Evolutionary conservation across 2,797 vertebrate genomes (phyloP).

Genomic region (Coccyzus lansbergi): DNA sequence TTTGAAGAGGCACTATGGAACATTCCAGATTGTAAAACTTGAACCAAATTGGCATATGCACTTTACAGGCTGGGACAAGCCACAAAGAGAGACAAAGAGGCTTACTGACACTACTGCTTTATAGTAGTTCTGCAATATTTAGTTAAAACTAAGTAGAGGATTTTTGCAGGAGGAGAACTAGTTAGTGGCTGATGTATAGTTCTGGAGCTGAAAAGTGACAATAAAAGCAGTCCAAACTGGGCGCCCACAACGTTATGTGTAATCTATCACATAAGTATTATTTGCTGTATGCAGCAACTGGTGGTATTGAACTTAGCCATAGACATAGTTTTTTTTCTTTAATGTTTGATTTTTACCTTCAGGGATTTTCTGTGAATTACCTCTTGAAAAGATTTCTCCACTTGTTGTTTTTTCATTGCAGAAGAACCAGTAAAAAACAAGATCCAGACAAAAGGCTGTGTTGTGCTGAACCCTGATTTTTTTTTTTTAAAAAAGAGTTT

Average conservation of each 20-base stretch:
- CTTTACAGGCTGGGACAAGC: neutral
- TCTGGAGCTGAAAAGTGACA: neutral
- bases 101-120: neutral
- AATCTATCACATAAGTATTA: neutral
- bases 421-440: neutral
- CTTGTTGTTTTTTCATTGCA: slow-evolving; percentile 4
- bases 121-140: neutral
- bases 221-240: neutral
- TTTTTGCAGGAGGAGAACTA: neutral
- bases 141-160: neutral
- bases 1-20: slow-evolving; percentile 2
- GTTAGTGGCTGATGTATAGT: neutral
- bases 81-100: neutral
- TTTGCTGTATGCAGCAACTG: neutral
- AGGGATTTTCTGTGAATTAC: neutral
- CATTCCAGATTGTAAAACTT: slow-evolving; percentile 23
- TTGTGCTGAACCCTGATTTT: neutral
- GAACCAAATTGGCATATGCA: slow-evolving; percentile 29
- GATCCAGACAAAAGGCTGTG: neutral
- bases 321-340: neutral
- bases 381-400: neutral
- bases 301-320: neutral
- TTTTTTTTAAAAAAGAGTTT: neutral
- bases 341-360: neutral
- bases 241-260: neutral